A percentile compares a stretch with the other conserved stretches of the same genome.
These are phyloP conservation scores for Acleris sparsana DNA, from an alignment of 2,888 invertebrate genomes.

Conservation along the genomic window DNA sequence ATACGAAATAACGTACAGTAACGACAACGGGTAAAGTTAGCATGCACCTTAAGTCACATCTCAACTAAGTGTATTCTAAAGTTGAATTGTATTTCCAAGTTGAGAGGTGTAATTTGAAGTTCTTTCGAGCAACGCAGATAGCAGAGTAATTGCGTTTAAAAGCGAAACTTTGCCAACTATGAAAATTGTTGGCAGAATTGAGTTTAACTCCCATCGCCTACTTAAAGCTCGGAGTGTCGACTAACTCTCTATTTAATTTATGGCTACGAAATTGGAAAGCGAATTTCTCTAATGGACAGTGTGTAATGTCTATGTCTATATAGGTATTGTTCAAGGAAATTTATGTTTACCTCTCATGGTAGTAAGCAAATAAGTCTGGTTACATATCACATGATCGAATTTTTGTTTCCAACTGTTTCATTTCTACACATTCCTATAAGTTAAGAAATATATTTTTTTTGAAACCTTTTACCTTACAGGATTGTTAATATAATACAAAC, in stretches of 20 bases:
- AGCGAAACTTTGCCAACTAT: constrained; percentile 68
- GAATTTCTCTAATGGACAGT: constrained; percentile 13
- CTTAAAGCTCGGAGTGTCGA: constrained; percentile 37
- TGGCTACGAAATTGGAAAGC: constrained; percentile 27
- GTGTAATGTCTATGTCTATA: neutral
- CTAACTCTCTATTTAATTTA: constrained; percentile 35
- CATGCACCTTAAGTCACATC: constrained; percentile 50
- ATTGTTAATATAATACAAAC: no score
- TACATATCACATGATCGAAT: no score
- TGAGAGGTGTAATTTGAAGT: constrained; percentile 57
- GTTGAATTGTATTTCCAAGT: constrained; percentile 57
- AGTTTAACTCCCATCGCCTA: constrained; percentile 57
- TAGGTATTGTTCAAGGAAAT: neutral
- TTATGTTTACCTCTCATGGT: no score
- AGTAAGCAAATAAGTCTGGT: no score
- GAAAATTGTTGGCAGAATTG: constrained; percentile 70
- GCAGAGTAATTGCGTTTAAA: constrained; percentile 62
- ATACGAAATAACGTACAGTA: neutral
- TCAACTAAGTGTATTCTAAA: constrained; percentile 55
- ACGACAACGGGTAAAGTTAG: neutral
- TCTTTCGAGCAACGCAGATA: constrained; percentile 51
- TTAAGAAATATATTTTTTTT: no score
- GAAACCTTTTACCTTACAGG: no score
- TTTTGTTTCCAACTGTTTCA: no score
- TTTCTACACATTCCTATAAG: no score